Conservation (phyloP, 2,888 invertebrate genomes). For the Metopia argyrocephala region DNA sequence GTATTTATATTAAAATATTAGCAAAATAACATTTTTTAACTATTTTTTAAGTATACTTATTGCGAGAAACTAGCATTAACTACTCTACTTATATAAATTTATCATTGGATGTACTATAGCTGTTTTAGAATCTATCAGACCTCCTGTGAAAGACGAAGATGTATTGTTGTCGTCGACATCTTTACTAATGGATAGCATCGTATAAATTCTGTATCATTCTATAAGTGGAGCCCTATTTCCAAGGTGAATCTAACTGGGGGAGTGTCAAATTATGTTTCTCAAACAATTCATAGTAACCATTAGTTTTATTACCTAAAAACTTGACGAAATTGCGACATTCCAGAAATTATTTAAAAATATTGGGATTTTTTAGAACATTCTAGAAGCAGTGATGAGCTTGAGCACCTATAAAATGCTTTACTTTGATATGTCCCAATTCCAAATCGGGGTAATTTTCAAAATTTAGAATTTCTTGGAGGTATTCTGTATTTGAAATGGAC, state of each 20-base stretch:
- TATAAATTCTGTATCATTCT: slow-evolving; percentile 41
- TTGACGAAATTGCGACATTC: slow-evolving; percentile 50
- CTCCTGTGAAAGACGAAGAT: too few species aligned
- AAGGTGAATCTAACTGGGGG: slow-evolving; percentile 53
- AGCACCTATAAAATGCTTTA: slow-evolving; percentile 32
- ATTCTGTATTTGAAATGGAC: slow-evolving; percentile 28
- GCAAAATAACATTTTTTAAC: too few species aligned
- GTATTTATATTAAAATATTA: too few species aligned
- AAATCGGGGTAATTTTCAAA: slow-evolving; percentile 27
- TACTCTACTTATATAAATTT: too few species aligned
- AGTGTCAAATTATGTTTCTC: slow-evolving; percentile 6
- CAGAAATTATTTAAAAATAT: slow-evolving; percentile 27
- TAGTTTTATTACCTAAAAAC: slow-evolving; percentile 25
- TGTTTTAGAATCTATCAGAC: too few species aligned
- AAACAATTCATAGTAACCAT: slow-evolving; percentile 44
- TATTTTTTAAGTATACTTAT: too few species aligned
- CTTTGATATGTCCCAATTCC: slow-evolving; percentile 11
- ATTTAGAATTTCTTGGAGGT: slow-evolving; percentile 26
- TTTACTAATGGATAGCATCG: too few species aligned
- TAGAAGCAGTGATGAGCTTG: slow-evolving; percentile 38
- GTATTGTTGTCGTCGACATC: too few species aligned
- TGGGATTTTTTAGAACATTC: slow-evolving; percentile 38
- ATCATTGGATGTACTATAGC: too few species aligned
- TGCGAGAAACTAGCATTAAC: too few species aligned
- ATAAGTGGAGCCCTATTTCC: slow-evolving; percentile 47